Conservation (phyloP, 2,113 vertebrate species). For the Alethe diademata region DNA sequence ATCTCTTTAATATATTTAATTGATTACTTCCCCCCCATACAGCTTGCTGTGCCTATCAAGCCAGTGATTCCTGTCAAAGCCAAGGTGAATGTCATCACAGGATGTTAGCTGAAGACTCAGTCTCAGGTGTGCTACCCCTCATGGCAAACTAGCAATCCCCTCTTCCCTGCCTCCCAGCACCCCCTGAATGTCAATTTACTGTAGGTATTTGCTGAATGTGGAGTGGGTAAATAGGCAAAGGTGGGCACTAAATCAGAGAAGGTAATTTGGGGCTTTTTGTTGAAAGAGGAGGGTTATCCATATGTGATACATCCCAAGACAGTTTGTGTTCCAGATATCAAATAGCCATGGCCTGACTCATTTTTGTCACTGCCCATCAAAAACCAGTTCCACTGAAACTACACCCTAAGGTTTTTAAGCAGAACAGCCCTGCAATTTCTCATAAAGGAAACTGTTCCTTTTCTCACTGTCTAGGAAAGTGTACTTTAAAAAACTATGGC, state of each 20-base stretch:
- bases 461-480: neutral
- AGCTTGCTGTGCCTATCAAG: neutral
- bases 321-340: neutral
- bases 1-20: neutral
- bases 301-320: neutral
- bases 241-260: neutral
- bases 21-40: accelerated
- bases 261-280: neutral
- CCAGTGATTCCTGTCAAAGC: neutral
- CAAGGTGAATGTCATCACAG: neutral
- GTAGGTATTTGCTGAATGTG: neutral
- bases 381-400: neutral
- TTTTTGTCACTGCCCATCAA: neutral
- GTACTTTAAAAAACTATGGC: neutral
- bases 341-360: neutral
- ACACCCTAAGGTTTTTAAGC: neutral
- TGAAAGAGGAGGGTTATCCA: neutral
- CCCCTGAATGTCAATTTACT: neutral
- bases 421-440: neutral
- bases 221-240: neutral
- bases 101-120: neutral
- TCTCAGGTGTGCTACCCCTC: neutral
- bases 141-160: neutral
- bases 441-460: neutral
- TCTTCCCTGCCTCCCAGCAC: neutral